phyloP scores from a whole-genome alignment of 2,113 vertebrate species.

The Dasyprocta punctata region DNA sequence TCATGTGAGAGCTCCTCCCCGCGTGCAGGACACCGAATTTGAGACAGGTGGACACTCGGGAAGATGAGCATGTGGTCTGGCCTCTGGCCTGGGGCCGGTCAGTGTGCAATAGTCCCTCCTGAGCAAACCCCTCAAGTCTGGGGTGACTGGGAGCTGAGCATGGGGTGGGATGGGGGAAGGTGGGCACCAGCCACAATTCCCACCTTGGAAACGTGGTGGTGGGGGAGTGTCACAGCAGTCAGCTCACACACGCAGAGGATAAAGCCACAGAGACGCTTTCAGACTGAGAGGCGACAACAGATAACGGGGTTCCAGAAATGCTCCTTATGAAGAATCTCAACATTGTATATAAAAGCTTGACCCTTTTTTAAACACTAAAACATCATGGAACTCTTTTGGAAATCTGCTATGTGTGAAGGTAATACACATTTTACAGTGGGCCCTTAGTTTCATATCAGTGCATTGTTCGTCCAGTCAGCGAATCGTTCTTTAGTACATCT shows the following conservation, averaged over 20 bases:
- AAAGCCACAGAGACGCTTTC: neutral
- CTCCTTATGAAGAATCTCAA: neutral
- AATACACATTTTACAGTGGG: neutral
- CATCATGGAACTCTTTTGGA: neutral
- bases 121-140: neutral
- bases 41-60: neutral
- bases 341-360: neutral
- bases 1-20: neutral
- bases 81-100: neutral
- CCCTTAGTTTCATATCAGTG: neutral
- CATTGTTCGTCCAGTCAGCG: neutral
- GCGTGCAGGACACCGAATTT: neutral
- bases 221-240: neutral
- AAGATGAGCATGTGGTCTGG: neutral
- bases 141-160: neutral
- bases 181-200: neutral
- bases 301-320: neutral
- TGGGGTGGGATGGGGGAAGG: rapidly evolving
- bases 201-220: neutral
- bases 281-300: neutral
- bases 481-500: neutral
- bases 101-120: neutral
- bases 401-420: neutral
- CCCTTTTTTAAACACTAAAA: neutral
- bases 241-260: neutral